These are phyloP conservation scores for Nilaparvata lugens DNA, from an alignment of 1,140 invertebrate genomes.

Conservation along the genomic window DNA sequence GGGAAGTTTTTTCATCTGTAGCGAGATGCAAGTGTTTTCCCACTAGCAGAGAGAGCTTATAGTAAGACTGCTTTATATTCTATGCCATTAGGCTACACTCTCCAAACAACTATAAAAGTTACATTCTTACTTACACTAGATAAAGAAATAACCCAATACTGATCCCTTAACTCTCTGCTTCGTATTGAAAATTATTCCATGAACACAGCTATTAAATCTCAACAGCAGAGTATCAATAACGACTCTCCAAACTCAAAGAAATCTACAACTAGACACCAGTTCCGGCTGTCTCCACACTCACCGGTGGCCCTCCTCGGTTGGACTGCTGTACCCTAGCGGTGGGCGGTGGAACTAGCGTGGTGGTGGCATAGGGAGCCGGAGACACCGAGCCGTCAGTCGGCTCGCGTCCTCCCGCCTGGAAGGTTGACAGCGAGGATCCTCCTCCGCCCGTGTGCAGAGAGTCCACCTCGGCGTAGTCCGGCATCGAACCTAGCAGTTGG, in stretches of 20 bases:
- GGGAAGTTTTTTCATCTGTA: too few relatives aligned
- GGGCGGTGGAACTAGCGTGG: conserved; percentile 25
- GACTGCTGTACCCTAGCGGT: not conserved
- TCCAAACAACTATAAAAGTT: too few relatives aligned
- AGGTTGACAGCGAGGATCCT: conserved; percentile 21
- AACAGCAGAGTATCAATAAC: too few relatives aligned
- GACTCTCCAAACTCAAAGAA: not conserved
- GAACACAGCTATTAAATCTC: too few relatives aligned
- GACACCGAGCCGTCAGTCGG: conserved; percentile 18
- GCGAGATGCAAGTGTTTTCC: too few relatives aligned
- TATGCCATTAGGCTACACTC: too few relatives aligned
- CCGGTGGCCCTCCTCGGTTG: not conserved
- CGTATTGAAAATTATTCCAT: too few relatives aligned
- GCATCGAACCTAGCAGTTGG: conserved; percentile 32
- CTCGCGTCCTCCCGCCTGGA: conserved; percentile 12
- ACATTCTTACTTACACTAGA: too few relatives aligned
- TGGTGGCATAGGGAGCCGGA: conserved; percentile 29
- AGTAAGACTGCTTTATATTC: too few relatives aligned
- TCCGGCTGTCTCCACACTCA: not conserved
- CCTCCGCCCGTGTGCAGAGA: conserved; percentile 11
- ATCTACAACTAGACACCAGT: not conserved
- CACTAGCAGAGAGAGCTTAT: too few relatives aligned
- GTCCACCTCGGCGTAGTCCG: conserved; percentile 41
- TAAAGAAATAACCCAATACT: too few relatives aligned
- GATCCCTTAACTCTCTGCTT: too few relatives aligned